Conservation (phyloP, 2,888 invertebrate genomes). For the Sphaeridia pumilis region DNA sequence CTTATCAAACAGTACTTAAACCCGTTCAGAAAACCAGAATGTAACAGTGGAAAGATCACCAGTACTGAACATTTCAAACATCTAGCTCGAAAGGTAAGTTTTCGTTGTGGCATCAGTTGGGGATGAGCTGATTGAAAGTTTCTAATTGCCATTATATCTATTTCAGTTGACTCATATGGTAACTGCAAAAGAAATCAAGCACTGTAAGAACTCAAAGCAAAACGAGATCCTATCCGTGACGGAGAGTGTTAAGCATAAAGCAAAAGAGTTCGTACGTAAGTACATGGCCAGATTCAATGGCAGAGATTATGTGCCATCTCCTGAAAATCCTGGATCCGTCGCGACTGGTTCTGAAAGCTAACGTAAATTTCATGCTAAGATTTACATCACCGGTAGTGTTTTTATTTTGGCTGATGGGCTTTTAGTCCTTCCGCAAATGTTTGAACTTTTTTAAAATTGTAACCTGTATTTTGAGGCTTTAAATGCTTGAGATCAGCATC, state of each 20-base stretch:
- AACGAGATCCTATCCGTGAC: conserved; percentile 54
- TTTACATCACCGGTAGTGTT: too few relatives aligned
- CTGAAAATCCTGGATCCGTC: conserved; percentile 34
- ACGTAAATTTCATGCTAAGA: too few relatives aligned
- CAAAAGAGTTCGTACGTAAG: conserved; percentile 85
- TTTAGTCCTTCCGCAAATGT: too few relatives aligned
- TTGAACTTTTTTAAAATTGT: too few relatives aligned
- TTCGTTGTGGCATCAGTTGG: too few relatives aligned
- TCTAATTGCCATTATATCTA: conserved; percentile 26
- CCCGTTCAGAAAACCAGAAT: conserved; percentile 74
- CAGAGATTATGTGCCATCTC: conserved; percentile 57
- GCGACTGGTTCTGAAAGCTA: background rate
- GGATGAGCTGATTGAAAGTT: too few relatives aligned
- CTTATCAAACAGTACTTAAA: conserved; percentile 77
- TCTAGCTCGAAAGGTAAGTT: conserved; percentile 72
- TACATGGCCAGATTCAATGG: conserved; percentile 88
- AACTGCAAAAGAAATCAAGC: conserved; percentile 86
- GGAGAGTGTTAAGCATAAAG: conserved; percentile 85
- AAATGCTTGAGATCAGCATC: too few relatives aligned
- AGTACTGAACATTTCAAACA: conserved; percentile 89
- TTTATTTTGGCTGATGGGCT: too few relatives aligned
- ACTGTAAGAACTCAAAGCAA: conserved; percentile 74
- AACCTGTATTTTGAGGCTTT: too few relatives aligned
- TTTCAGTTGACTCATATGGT: conserved; percentile 86
- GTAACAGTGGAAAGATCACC: conserved; percentile 70